These are phyloP conservation scores for Amphimedon queenslandica DNA, from an alignment of 37 sponge, comb jelly and placozoan species.

Conservation along the genomic window DNA sequence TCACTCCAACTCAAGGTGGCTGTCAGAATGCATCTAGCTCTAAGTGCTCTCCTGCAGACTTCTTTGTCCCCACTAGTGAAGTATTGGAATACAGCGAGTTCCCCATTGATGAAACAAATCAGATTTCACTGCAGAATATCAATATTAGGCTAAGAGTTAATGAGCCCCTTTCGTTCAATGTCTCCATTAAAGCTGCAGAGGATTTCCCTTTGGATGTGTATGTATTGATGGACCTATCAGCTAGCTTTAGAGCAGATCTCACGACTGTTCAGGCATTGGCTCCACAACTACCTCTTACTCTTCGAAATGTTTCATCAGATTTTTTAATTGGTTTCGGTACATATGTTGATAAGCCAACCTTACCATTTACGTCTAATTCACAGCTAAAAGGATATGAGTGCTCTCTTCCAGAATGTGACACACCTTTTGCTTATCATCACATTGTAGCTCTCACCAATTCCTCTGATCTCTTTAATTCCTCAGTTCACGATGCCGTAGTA, in stretches of 20 bases:
- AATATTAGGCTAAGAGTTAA: constrained; percentile 7
- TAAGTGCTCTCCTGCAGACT: background rate
- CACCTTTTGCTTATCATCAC: constrained; percentile 52
- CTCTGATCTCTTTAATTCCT: constrained; percentile 1
- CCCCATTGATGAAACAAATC: background rate
- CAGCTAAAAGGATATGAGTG: background rate
- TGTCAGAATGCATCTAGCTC: background rate
- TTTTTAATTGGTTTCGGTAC: constrained; percentile 60
- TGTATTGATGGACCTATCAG: constrained; percentile 56
- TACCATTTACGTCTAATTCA: constrained; percentile 19
- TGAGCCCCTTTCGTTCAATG: constrained; percentile 20
- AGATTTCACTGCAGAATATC: background rate
- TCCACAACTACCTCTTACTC: constrained; percentile 3
- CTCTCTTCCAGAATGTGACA: background rate
- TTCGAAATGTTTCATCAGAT: constrained; percentile 23
- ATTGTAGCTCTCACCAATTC: constrained; percentile 29
- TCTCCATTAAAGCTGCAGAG: constrained; percentile 4
- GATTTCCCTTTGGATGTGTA: constrained; percentile 61
- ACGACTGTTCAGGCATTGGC: constrained; percentile 19
- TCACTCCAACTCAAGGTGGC: background rate
- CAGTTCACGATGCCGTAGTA: background rate
- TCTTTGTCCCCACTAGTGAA: background rate
- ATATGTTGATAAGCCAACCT: constrained; percentile 49
- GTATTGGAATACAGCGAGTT: background rate
- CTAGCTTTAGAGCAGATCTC: constrained; percentile 29